Base-by-base conservation (phyloP, 2,888 invertebrate species). In the Drosophila yooni region DNA sequence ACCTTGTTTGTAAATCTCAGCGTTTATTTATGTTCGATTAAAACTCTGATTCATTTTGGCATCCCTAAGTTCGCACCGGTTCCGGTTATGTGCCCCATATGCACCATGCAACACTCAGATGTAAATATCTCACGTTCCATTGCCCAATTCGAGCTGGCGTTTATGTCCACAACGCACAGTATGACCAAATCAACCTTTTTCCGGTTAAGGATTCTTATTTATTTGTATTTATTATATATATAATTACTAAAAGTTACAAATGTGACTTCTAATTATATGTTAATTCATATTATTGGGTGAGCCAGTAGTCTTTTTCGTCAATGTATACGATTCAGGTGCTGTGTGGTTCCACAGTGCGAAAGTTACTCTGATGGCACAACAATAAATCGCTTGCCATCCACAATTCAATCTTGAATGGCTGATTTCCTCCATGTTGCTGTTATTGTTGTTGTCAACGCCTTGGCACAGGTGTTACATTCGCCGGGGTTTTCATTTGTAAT, bases 1-100 rank as follows among this genome's bases (percentile, higher is more conserved):
- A 4, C 21, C 15, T 21, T n/a, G 57, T 46, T 27, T 36, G 52
- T 36, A 51, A 87, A 89, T 90, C 89, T 84, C 76, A 57, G 81
- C 74, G 60, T 81, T 90, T 89, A 84, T 87, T 84, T 77, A 74
- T 77, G 78, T 89, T 89, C 87, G 88, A 88, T 90, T 89, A 87
- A 89, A 90, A 79, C 77, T 77, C 76, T 88, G 87, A 90, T 90
- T 88, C 86, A 90, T 86, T 88, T 76, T 68, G 67, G 36, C 38
- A 60, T 36, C 40, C 29, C 36, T 38, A 29, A 57, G 58, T 38
- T 46, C 64, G 38, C 36, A 46, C 18, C 43, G 31, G 46, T 68
- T 51, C 51, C 65, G 46, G 40, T 29, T 62, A 6, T 46, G 36
- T 18, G 38, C 53, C 52, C 46, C 52, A 53, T 40, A 43, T 61